Conservation (phyloP, 1,140 invertebrate species). For the Chionoecetes opilio region DNA sequence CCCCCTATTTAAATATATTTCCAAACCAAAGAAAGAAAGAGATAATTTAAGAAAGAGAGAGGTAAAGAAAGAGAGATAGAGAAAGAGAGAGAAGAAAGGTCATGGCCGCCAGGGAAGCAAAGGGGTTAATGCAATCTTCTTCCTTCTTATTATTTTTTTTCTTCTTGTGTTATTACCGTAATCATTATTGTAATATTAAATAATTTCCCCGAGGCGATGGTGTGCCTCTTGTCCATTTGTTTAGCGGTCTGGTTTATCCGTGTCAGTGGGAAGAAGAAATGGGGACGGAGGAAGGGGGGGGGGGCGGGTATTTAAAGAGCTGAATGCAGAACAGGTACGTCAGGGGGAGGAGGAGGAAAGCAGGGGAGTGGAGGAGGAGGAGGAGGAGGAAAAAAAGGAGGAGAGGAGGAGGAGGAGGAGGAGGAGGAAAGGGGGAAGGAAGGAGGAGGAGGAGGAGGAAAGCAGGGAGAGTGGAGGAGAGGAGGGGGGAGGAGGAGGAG, state of each 20-base stretch:
- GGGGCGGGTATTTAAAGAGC: background rate
- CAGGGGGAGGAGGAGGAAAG: background rate
- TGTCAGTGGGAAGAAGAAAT: constrained; percentile 6
- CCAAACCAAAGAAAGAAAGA: background rate
- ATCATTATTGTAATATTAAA: constrained; percentile 35
- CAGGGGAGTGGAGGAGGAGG: background rate
- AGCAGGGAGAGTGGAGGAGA: background rate
- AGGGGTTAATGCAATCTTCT: background rate
- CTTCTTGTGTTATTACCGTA: constrained; percentile 6
- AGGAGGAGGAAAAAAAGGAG: background rate
- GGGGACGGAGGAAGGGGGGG: background rate
- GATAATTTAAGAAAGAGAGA: constrained; percentile 40
- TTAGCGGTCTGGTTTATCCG: constrained; percentile 2
- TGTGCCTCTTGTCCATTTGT: constrained; percentile 19
- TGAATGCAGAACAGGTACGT: background rate
- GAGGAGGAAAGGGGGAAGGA: too few relatives aligned
- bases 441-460: background rate
- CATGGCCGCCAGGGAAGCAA: background rate
- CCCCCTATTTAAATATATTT: background rate
- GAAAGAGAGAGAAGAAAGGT: background rate
- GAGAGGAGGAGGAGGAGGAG: background rate
- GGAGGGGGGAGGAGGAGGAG: background rate
- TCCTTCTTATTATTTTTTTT: background rate
- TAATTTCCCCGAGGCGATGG: background rate
- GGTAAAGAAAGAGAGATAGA: constrained; percentile 1